Evolutionary conservation across 2,113 vertebrate genomes (phyloP).

Genomic region (Chauna torquata): DNA sequence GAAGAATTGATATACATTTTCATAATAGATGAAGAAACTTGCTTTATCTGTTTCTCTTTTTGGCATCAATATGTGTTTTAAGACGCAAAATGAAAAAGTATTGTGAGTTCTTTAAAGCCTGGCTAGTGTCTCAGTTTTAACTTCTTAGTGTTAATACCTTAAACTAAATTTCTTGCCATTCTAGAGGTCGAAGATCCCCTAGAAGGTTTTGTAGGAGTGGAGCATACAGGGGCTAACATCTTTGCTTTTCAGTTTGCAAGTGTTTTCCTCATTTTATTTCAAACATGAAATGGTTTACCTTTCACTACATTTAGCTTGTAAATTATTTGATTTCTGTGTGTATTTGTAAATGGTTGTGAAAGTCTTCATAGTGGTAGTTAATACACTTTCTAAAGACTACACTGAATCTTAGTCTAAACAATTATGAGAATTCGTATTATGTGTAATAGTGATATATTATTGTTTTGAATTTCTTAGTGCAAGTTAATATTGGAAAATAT

Average conservation of each 20-base stretch:
- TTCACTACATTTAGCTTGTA: neutral
- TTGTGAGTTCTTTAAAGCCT: neutral
- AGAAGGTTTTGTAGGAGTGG: neutral
- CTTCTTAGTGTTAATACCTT: neutral
- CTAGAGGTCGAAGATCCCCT: neutral
- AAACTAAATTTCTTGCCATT: neutral
- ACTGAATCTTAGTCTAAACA: no score
- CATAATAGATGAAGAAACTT: neutral
- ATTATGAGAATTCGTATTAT: neutral
- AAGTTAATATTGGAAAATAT: neutral
- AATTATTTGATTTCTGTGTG: neutral
- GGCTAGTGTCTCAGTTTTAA: neutral
- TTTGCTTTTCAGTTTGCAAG: neutral
- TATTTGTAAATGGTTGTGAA: neutral
- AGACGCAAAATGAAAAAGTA: neutral
- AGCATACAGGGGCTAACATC: neutral
- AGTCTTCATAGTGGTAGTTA: neutral
- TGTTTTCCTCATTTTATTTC: neutral
- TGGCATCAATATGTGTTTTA: neutral
- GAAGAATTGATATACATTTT: neutral
- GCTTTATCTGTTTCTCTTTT: neutral
- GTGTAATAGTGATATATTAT: neutral
- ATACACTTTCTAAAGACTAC: neutral
- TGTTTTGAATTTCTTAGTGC: neutral
- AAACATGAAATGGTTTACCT: neutral